These are phyloP conservation scores for Linnaemya vulpina DNA, from an alignment of 2,888 invertebrate genomes.

Conservation along the genomic window DNA sequence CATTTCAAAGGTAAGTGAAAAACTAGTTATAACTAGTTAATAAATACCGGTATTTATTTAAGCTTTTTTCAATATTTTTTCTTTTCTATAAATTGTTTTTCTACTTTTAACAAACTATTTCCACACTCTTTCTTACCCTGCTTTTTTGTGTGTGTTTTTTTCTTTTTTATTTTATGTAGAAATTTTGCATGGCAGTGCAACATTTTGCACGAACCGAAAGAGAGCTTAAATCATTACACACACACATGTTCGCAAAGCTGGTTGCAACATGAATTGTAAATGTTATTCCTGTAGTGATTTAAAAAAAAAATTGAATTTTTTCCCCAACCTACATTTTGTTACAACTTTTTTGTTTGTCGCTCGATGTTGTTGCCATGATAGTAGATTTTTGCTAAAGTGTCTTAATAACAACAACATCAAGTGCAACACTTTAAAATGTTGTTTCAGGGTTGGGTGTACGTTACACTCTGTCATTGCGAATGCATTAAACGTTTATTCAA, in stretches of 20 bases:
- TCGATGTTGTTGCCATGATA: neutral
- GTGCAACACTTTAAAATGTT: slow-evolving; percentile 36
- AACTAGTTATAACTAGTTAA: slow-evolving; percentile 69
- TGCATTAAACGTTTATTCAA: slow-evolving; percentile 55
- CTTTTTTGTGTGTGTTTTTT: neutral
- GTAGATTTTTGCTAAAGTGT: slow-evolving; percentile 24
- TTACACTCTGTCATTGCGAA: slow-evolving; percentile 28
- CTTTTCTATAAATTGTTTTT: slow-evolving; percentile 47
- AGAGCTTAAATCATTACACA: neutral
- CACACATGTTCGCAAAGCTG: neutral
- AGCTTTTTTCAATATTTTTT: slow-evolving; percentile 27
- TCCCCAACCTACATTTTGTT: slow-evolving; percentile 34
- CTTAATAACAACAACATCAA: slow-evolving; percentile 10
- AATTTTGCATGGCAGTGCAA: slow-evolving; percentile 44
- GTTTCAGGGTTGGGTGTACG: neutral
- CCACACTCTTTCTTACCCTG: slow-evolving; percentile 35
- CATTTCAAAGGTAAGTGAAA: slow-evolving; percentile 68
- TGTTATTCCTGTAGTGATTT: slow-evolving; percentile 5
- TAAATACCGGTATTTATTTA: slow-evolving; percentile 67
- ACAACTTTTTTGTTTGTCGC: neutral
- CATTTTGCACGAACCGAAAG: slow-evolving; percentile 35
- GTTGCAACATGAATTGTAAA: slow-evolving; percentile 29
- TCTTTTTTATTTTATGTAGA: neutral
- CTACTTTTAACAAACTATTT: slow-evolving; percentile 47
- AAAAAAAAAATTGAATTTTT: neutral